Conservation (phyloP, 1,140 invertebrate genomes). For the Drosophila pallidifrons region DNA sequence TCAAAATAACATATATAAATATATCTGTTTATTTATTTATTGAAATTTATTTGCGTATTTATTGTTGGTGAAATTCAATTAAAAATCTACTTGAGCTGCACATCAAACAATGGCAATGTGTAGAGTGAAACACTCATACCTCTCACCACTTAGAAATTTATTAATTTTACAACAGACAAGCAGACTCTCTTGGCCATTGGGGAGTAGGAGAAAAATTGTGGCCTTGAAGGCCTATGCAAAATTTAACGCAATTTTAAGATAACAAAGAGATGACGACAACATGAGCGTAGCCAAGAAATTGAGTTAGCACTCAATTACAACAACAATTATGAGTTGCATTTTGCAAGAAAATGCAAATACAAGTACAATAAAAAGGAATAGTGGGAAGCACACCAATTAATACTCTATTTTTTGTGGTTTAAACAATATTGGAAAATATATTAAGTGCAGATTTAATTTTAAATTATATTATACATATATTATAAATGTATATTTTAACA, state of each 20-base stretch:
- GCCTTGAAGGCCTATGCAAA: slow-evolving; percentile 48
- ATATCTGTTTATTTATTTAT: slow-evolving; percentile 55
- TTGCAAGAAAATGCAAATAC: slow-evolving; percentile 54
- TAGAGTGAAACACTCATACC: slow-evolving; percentile 22
- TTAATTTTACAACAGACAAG: slow-evolving; percentile 66
- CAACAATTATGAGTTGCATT: slow-evolving; percentile 71
- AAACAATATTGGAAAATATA: neutral
- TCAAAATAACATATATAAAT: neutral
- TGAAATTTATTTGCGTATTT: slow-evolving; percentile 48
- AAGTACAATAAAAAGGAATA: neutral
- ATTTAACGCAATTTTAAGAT: slow-evolving; percentile 79
- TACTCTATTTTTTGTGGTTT: neutral
- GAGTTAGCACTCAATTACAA: slow-evolving; percentile 79
- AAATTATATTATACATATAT: too few relatives aligned
- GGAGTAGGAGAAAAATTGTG: slow-evolving; percentile 1
- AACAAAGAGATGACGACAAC: slow-evolving; percentile 50
- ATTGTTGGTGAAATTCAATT: slow-evolving; percentile 67
- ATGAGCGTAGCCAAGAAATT: slow-evolving; percentile 60
- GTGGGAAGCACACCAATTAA: neutral
- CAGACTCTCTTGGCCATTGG: neutral
- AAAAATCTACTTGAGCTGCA: slow-evolving; percentile 52
- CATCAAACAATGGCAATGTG: slow-evolving; percentile 41
- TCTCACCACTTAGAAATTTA: slow-evolving; percentile 59
- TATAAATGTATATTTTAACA: too few relatives aligned
- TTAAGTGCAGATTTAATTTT: too few relatives aligned